Percentiles rank a stretch among this genome's conserved stretches.
phyloP scores from a whole-genome alignment of 2,888 invertebrate species.

The Elaeidobius kamerunicus region DNA sequence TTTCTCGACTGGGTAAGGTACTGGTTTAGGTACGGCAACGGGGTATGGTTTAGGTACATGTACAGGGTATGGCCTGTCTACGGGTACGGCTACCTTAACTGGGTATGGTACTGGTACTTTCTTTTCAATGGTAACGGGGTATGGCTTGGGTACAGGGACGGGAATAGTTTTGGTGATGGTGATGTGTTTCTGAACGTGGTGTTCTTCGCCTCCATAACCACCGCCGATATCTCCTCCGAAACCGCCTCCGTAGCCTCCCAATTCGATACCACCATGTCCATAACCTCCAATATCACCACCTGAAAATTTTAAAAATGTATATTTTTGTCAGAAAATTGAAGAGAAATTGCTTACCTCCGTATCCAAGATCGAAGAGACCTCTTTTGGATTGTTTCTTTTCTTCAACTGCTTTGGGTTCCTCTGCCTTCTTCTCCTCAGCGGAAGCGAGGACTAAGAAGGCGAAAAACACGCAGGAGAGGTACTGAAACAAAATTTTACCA shows the following conservation, averaged over 20 bases:
- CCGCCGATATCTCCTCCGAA: slow-evolving; percentile 27
- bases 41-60: slow-evolving; percentile 51
- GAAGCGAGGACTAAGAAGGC: slow-evolving; percentile 46
- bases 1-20: slow-evolving; percentile 52
- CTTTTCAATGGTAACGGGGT: slow-evolving; percentile 48
- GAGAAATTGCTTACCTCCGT: slow-evolving; percentile 34
- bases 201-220: slow-evolving; percentile 26
- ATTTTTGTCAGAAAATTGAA: neutral
- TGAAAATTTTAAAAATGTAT: too few relatives aligned
- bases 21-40: slow-evolving; percentile 50
- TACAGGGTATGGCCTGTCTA: slow-evolving; percentile 50
- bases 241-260: slow-evolving; percentile 34
- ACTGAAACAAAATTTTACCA: slow-evolving; percentile 45
- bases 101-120: slow-evolving; percentile 32
- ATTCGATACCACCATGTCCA: slow-evolving; percentile 33
- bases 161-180: slow-evolving; percentile 47
- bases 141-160: slow-evolving; percentile 56
- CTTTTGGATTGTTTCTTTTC: slow-evolving; percentile 43
- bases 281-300: slow-evolving; percentile 32
- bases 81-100: slow-evolving; percentile 49
- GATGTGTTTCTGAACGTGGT: slow-evolving; percentile 37
- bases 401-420: slow-evolving; percentile 37
- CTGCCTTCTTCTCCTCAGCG: slow-evolving; percentile 39
- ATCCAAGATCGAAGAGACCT: slow-evolving; percentile 43
- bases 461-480: slow-evolving; percentile 44